Conservation (phyloP, 2,888 invertebrate genomes). For the Drosophila planitibia region DNA sequence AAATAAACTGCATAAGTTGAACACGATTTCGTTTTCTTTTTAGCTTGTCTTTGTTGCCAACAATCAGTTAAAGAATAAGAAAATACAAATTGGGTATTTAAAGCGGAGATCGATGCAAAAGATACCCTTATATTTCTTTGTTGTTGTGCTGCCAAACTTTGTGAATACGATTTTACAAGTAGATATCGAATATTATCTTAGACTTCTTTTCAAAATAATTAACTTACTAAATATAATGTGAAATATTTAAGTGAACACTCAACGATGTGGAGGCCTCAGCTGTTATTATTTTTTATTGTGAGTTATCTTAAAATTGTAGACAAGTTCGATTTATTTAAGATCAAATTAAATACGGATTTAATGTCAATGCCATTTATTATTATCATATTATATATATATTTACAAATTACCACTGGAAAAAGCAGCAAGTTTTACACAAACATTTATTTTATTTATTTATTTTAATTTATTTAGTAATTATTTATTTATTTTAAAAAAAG, state of each 20-base stretch:
- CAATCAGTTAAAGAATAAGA: conserved; percentile 10
- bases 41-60: neutral
- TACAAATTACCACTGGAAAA: neutral
- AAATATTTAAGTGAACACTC: neutral
- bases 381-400: neutral
- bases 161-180: neutral
- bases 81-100: neutral
- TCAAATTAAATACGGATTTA: neutral
- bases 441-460: neutral
- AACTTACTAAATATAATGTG: neutral
- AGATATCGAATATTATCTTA: neutral
- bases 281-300: neutral
- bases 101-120: neutral
- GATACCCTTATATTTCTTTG: conserved; percentile 1
- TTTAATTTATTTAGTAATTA: neutral
- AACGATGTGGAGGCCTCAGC: neutral
- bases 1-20: conserved; percentile 37
- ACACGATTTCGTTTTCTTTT: neutral
- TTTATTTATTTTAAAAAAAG: neutral
- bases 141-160: neutral
- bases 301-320: neutral
- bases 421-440: neutral
- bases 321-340: neutral
- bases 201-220: neutral
- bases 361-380: neutral